Percentiles rank a stretch among this genome's conserved stretches.
phyloP scores from a whole-genome alignment of 2,888 invertebrate genomes.

The Liopterus haemorrhoidalis region DNA sequence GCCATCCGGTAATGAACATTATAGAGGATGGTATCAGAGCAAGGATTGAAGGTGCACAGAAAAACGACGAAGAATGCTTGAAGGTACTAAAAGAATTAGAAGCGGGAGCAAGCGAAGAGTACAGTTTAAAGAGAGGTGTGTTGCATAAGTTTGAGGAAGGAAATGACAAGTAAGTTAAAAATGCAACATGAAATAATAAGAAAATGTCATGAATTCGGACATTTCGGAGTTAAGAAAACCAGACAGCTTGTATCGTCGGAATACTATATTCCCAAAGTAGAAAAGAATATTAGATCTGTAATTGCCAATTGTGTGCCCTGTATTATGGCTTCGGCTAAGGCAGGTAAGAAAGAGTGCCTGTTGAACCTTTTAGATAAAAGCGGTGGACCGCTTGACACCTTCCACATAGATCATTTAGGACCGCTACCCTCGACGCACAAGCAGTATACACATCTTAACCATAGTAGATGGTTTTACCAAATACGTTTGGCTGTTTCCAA shows the following conservation, averaged over 20 bases:
- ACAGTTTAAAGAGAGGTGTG: neutral
- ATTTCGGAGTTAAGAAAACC: constrained; percentile 10
- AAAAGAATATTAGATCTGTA: constrained; percentile 6
- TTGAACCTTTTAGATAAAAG: constrained; percentile 30
- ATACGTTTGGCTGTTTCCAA: constrained; percentile 29
- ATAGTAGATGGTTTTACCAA: constrained; percentile 32
- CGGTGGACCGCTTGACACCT: constrained; percentile 26
- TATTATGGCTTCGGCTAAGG: constrained; percentile 27
- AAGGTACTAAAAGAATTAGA: too few species aligned
- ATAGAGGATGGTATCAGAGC: too few species aligned
- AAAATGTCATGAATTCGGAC: too few species aligned
- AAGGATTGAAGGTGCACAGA: neutral
- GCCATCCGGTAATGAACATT: too few species aligned
- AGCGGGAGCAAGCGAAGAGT: neutral
- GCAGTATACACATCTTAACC: constrained; percentile 27
- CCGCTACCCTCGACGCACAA: constrained; percentile 29
- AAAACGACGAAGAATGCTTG: neutral
- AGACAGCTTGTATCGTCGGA: constrained; percentile 12
- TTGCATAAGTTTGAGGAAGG: neutral
- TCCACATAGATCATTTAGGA: constrained; percentile 32
- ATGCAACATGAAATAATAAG: constrained; percentile 3
- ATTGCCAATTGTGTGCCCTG: constrained; percentile 25
- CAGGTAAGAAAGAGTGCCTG: constrained; percentile 28
- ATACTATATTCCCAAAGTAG: constrained; percentile 15
- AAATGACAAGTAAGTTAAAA: neutral